Conservation (phyloP, 2,888 invertebrate genomes). For the Oscheius onirici region DNA sequence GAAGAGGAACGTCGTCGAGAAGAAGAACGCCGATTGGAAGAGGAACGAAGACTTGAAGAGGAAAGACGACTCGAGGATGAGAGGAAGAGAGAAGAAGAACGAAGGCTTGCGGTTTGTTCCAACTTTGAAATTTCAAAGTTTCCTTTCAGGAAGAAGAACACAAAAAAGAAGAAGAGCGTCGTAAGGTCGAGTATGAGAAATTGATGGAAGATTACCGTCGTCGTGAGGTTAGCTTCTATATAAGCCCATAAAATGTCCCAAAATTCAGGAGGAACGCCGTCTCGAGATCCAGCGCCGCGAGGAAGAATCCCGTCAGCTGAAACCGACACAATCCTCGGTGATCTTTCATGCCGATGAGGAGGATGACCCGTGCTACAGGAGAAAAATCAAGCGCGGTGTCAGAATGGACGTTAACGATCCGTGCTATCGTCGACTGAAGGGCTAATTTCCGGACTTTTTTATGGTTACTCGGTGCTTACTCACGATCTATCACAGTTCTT, state of each 20-base stretch:
- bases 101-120: neutral
- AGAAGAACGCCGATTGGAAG: constrained; percentile 31
- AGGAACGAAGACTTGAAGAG: constrained; percentile 40
- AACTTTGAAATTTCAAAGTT: neutral
- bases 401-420: constrained; percentile 18
- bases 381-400: constrained; percentile 20
- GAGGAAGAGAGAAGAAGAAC: constrained; percentile 23
- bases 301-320: constrained; percentile 8
- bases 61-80: constrained; percentile 33
- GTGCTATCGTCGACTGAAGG: constrained; percentile 25
- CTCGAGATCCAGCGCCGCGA: constrained; percentile 21
- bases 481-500: no score
- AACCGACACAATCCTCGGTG: neutral
- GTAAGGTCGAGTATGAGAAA: constrained; percentile 17
- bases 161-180: neutral
- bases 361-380: constrained; percentile 28
- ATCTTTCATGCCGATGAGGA: constrained; percentile 12
- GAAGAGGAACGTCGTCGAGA: constrained; percentile 14
- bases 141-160: constrained; percentile 22
- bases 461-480: neutral
- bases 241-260: neutral
- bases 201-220: constrained; percentile 17
- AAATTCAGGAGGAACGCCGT: constrained; percentile 22
- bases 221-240: constrained; percentile 5
- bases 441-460: neutral